A percentile compares a stretch with the other conserved stretches of the same genome.
Evolutionary conservation across 1,140 invertebrate species (phyloP).

Genomic region (Oscheius sp.): DNA sequence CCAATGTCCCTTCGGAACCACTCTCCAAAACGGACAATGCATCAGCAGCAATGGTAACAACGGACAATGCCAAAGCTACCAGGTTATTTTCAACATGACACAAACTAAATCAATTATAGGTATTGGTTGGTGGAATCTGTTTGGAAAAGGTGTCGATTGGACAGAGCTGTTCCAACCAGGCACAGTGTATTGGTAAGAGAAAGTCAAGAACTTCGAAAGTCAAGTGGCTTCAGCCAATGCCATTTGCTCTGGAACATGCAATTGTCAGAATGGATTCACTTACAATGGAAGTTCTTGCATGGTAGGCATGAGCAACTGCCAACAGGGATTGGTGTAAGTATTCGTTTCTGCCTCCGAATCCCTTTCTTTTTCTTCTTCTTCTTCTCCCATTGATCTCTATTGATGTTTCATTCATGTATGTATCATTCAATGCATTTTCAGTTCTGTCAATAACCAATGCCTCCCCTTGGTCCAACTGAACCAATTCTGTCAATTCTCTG

Average conservation of each 20-base stretch:
- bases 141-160: not conserved
- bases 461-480: not conserved
- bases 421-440: too few species aligned
- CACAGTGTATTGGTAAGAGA: not conserved
- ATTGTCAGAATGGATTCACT: not conserved
- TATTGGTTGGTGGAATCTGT: too few species aligned
- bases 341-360: not conserved
- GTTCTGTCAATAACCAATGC: not conserved
- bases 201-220: not conserved
- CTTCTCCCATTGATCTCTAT: too few species aligned
- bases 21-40: not conserved
- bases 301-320: not conserved
- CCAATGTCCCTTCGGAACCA: not conserved
- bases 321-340: not conserved
- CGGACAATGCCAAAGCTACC: not conserved
- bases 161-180: not conserved
- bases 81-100: too few species aligned
- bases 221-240: not conserved
- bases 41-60: not conserved
- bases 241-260: not conserved
- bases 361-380: too few species aligned
- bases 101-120: too few species aligned
- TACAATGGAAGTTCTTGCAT: not conserved
- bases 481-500: not conserved
- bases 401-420: too few species aligned